Base-by-base conservation (phyloP, 2,888 invertebrate genomes). In the Galerucella nymphaeae region DNA sequence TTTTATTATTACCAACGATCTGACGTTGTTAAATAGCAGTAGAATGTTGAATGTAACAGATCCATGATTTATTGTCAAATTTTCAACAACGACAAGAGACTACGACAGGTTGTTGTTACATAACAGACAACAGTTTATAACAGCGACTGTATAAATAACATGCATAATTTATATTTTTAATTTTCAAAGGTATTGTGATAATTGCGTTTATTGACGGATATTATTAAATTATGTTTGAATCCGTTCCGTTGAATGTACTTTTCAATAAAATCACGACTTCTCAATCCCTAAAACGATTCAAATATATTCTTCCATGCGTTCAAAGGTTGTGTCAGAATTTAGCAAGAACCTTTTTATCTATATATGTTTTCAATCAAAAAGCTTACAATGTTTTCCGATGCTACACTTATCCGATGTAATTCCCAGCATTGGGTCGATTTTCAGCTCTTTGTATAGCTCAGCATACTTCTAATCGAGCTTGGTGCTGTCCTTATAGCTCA, bases 1-100 rank as follows among this genome's bases (percentile, higher is more conserved):
- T 59, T 30, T 30, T 59, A 59, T 30, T 59, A 59, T 59, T 59
- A 59, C 30, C 30, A 59, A 59, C 59, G 30, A 59, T 30, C 38
- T 38, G 59, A 59, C 59, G 16, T 38, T 59, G 59, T 59, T 59
- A 38, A 59, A 59, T 59, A 59, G 59, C 59, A 59, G 59, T 30
- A 59, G 59, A 59, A 59, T 59, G 59, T 38, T 59, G 59, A 59
- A 59, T 14, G 59, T 59, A 59, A 59, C 59, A 16, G 59, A 59
- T 14, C 38, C 59, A 59, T 59, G 59, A 59, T 59, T 59, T 30
- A 59, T 59, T 59, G 38, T 59, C 59, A 59, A 59, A 59, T 38
- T 59, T 59, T 30, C 30, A 59, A 38, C 59, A 59, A 38, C 30
- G 59, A 59, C 59, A 59, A 59, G 59, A 59, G n/a, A 59, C 30